phyloP scores from a whole-genome alignment of 2,888 invertebrate species.

The Bugulina stolonifera region DNA sequence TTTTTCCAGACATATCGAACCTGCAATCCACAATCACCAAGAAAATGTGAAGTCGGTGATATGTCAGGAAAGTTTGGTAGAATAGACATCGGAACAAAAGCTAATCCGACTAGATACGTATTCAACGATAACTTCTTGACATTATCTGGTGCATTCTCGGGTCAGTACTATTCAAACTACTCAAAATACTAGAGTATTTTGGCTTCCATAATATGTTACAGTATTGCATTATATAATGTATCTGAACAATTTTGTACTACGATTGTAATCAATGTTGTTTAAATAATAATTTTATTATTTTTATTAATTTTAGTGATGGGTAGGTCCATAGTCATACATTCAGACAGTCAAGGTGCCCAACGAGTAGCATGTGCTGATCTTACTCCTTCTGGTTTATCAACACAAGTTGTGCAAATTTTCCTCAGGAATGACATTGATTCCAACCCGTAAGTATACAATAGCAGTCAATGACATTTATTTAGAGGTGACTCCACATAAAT shows the following conservation, averaged over 20 bases:
- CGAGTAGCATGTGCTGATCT: slow-evolving; percentile 68
- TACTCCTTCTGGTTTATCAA: slow-evolving; percentile 31
- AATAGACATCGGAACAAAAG: slow-evolving; percentile 71
- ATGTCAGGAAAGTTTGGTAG: slow-evolving; percentile 76
- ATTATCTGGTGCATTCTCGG: slow-evolving; percentile 55
- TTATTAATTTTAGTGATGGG: slow-evolving; percentile 38
- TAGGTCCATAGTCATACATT: slow-evolving; percentile 79
- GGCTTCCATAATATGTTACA: too few relatives aligned
- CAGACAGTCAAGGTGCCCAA: slow-evolving; percentile 62
- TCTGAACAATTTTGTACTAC: too few relatives aligned
- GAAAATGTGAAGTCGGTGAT: slow-evolving; percentile 86
- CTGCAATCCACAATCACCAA: slow-evolving; percentile 78
- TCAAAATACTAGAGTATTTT: too few relatives aligned
- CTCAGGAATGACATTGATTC: neutral
- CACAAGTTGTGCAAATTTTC: slow-evolving; percentile 25
- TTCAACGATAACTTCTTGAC: slow-evolving; percentile 83
- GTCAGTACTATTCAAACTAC: too few relatives aligned
- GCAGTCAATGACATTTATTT: too few relatives aligned
- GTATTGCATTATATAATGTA: too few relatives aligned
- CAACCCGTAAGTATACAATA: too few relatives aligned
- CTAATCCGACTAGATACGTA: slow-evolving; percentile 58
- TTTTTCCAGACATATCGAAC: slow-evolving; percentile 45
- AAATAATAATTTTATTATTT: too few relatives aligned
- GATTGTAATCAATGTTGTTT: too few relatives aligned
- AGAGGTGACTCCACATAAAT: too few relatives aligned